These are phyloP conservation scores for Zygothrica quintamaculata DNA, from an alignment of 2,888 invertebrate genomes.

Conservation along the genomic window DNA sequence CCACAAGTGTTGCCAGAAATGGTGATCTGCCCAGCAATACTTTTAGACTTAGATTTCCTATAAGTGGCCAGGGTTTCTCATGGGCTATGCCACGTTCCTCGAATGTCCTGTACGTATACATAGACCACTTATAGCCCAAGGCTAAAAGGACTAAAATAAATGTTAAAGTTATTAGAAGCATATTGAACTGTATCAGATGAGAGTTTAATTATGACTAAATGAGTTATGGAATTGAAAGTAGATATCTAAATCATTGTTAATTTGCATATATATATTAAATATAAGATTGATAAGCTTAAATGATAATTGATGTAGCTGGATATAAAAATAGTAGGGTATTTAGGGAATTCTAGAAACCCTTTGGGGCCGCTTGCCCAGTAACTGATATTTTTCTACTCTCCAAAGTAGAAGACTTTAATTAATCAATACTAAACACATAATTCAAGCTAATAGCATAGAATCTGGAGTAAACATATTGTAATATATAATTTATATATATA, in stretches of 20 bases:
- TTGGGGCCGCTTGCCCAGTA: too few species aligned
- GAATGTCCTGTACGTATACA: slow-evolving; percentile 41
- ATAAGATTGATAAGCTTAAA: not conserved
- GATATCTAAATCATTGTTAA: not conserved
- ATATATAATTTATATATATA: not conserved
- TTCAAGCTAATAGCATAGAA: too few species aligned
- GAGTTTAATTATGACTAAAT: slow-evolving; percentile 18
- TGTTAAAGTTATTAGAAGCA: slow-evolving; percentile 37
- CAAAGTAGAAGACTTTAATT: too few species aligned
- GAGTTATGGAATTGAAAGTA: not conserved
- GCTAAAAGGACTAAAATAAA: slow-evolving; percentile 29
- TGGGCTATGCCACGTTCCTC: slow-evolving; percentile 49
- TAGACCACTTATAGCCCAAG: slow-evolving; percentile 51
- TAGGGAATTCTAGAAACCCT: too few species aligned
- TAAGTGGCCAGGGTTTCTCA: slow-evolving; percentile 45
- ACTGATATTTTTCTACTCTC: too few species aligned
- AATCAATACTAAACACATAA: too few species aligned
- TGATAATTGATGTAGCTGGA: not conserved
- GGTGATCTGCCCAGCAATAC: slow-evolving; percentile 38
- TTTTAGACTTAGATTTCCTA: slow-evolving; percentile 48
- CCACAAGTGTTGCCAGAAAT: slow-evolving; percentile 42
- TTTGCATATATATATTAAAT: not conserved
- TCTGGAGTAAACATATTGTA: too few species aligned
- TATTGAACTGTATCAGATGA: slow-evolving; percentile 26
- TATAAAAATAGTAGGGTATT: too few species aligned